A percentile compares a stretch with the other conserved stretches of the same genome.
Evolutionary conservation across 2,113 vertebrate genomes (phyloP).

Genomic region (Antechinus stuartii): DNA sequence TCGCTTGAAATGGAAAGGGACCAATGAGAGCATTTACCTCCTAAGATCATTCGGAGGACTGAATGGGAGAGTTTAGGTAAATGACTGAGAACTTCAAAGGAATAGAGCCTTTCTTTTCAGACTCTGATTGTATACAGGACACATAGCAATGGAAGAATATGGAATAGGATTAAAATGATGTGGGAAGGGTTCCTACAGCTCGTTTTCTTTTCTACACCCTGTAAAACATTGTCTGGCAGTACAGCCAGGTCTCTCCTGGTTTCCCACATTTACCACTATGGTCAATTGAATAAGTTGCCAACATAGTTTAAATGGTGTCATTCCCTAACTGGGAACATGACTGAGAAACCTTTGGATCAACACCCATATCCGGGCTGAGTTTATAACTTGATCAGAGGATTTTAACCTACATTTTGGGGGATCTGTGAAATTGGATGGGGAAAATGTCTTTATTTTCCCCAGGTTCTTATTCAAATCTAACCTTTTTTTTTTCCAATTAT

Average conservation of each 20-base stretch:
- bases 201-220: background rate
- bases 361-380: background rate
- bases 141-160: background rate
- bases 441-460: background rate
- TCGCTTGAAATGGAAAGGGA: background rate
- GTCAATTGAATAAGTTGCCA: background rate
- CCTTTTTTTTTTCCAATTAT: background rate
- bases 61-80: background rate
- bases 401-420: background rate
- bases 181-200: background rate
- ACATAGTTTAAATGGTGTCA: background rate
- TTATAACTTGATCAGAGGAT: background rate
- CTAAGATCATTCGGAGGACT: background rate
- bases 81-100: background rate
- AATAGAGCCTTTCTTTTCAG: background rate
- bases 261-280: slow-evolving; percentile 15
- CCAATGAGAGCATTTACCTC: background rate
- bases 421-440: background rate
- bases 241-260: slow-evolving; percentile 11
- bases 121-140: background rate
- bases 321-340: background rate
- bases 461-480: background rate
- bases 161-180: background rate
- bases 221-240: background rate
- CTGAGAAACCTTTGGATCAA: background rate